These are phyloP conservation scores for Antigone vipio DNA, from an alignment of 2,113 vertebrate species.

Conservation along the genomic window DNA sequence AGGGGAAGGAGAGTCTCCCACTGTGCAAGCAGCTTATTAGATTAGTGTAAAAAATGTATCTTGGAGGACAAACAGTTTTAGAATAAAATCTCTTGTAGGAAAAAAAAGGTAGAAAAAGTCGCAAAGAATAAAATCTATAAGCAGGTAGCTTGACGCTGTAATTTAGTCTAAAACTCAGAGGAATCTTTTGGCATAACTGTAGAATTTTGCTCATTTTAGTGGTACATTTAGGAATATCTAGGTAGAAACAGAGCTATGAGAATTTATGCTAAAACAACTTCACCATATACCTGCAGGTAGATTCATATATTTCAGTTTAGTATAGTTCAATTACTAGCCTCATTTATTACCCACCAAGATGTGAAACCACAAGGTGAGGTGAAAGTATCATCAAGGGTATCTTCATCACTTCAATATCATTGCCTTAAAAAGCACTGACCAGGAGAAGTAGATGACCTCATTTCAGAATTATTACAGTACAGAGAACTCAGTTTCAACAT, in stretches of 20 bases:
- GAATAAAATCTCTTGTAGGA: background rate
- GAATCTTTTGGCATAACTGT: background rate
- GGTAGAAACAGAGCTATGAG: background rate
- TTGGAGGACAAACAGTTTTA: background rate
- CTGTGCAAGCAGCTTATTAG: background rate
- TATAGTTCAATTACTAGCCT: constrained; percentile 87
- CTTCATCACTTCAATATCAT: constrained; percentile 94
- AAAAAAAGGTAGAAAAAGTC: background rate
- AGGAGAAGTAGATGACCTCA: constrained; percentile 85
- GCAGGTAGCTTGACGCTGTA: background rate
- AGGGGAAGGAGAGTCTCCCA: background rate
- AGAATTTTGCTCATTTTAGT: background rate
- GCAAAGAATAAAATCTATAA: background rate
- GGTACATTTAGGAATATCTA: background rate
- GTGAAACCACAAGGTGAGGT: constrained; percentile 84
- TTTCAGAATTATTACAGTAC: constrained; percentile 86
- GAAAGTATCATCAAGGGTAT: constrained; percentile 82
- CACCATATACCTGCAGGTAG: constrained; percentile 6
- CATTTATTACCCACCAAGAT: constrained; percentile 86
- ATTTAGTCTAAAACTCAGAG: background rate
- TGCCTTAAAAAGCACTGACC: constrained; percentile 91
- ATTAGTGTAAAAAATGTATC: background rate
- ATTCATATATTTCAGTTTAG: constrained; percentile 80
- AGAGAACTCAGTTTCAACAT: constrained; percentile 85
- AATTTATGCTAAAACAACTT: constrained; percentile 12